A percentile compares a stretch with the other conserved stretches of the same genome.
phyloP scores from a whole-genome alignment of 2,888 invertebrate genomes.

The Drosophila ustulata region DNA sequence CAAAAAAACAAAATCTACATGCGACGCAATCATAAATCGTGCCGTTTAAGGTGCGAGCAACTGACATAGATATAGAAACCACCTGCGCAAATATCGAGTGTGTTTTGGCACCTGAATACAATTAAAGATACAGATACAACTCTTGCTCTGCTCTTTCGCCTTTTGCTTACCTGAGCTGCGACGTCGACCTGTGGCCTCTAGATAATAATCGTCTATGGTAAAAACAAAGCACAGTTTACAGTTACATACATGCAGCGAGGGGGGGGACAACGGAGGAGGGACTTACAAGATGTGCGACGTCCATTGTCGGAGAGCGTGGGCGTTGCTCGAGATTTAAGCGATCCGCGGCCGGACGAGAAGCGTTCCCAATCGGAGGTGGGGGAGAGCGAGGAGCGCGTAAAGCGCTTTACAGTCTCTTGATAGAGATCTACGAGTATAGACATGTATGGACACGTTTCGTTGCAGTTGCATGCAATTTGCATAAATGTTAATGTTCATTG shows the following conservation, averaged over 20 bases:
- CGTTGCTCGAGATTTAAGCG: conserved; percentile 66
- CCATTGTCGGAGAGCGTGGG: conserved; percentile 70
- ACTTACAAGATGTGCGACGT: conserved; percentile 81
- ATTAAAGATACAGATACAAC: conserved; percentile 17
- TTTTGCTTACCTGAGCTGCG: conserved; percentile 84
- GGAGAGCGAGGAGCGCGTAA: conserved; percentile 83
- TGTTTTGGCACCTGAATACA: conserved; percentile 23
- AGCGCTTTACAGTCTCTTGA: conserved; percentile 83
- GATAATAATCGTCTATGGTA: conserved; percentile 81
- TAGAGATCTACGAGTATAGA: conserved; percentile 74
- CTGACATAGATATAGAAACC: conserved; percentile 75
- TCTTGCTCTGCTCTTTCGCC: conserved; percentile 44
- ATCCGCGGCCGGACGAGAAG: conserved; percentile 76
- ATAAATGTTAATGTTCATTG: conserved; percentile 55
- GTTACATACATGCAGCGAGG: conserved; percentile 41
- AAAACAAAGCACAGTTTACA: conserved; percentile 59
- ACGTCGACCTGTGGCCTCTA: conserved; percentile 84
- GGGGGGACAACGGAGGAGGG: conserved; percentile 5
- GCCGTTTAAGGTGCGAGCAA: conserved; percentile 79
- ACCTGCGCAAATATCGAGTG: conserved; percentile 77
- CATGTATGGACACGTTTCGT: conserved; percentile 25
- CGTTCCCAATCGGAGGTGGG: conserved; percentile 82
- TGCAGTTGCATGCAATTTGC: conserved; percentile 50
- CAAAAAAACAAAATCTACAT: conserved; percentile 10
- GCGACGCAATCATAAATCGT: conserved; percentile 49